Evolutionary conservation across 2,113 vertebrate genomes (phyloP), one percentile per base, ranked within the genome.

Genomic region (Hippocampus barbouri): DNA sequence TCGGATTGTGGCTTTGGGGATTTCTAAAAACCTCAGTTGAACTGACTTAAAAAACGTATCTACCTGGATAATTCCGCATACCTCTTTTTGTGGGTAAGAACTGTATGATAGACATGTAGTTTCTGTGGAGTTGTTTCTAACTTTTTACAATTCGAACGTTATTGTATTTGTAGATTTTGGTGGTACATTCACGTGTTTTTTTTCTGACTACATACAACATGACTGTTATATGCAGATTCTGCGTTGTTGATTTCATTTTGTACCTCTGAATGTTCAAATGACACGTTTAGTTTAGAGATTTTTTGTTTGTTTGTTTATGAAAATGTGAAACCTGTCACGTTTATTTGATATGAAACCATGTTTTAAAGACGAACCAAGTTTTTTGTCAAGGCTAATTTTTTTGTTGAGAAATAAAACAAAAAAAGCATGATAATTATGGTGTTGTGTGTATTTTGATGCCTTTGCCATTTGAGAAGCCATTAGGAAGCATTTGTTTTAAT

Each of bases 31-130:
- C 91, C 89, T 93, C 91, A 89, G 90, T 91, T 93, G 80, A 90
- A 93, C 90, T 92, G 92, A 94, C 92, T 91, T 82, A 91, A 95
- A 94, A 95, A 94, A 95, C 93, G 92, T 94, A 96, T 96, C 95
- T 96, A 96, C 95, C 95, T 96, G 94, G 95, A 95, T 91, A 93
- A 94, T 94, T 95, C 94, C 92, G 94, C 93, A 94, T 96, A 96
- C 95, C 95, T 96, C 95, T 95, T 94, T 92, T 93, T 93, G 94
- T 92, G 93, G 93, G 93, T 94, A 94, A 94, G 89, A 91, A 95
- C 93, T 96, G 94, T 95, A 94, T 56, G 64, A 85, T 88, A 89
- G 78, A 84, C 71, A 93, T 92, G 74, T 84, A 79, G 90, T 93
- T 94, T 93, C 92, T 94, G 93, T 95, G 93, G 92, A 92, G 91